Conservation (phyloP, 2,888 invertebrate species). For the Labia minor region DNA sequence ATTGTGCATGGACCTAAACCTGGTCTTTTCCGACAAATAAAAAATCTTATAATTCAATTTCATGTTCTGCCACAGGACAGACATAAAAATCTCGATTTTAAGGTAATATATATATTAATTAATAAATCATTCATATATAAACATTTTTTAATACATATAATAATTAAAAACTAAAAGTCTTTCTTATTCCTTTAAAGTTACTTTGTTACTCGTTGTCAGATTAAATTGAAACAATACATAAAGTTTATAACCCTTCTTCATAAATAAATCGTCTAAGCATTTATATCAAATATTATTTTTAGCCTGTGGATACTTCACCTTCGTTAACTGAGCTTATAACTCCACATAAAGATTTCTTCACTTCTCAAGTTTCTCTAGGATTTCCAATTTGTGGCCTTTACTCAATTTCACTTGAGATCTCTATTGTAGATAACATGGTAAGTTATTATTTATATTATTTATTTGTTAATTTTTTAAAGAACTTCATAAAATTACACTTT, state of each 20-base stretch:
- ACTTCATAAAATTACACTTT: too few species aligned
- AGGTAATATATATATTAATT: conserved; percentile 26
- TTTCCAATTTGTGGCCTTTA: conserved; percentile 57
- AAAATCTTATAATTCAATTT: conserved; percentile 58
- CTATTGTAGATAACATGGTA: conserved; percentile 63
- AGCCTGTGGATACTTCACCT: conserved; percentile 31
- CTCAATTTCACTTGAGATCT: conserved; percentile 70
- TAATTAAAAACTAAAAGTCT: too few species aligned
- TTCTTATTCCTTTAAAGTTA: background rate
- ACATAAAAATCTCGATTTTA: conserved; percentile 27
- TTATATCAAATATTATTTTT: conserved; percentile 17
- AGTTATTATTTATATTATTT: background rate
- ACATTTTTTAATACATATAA: conserved; percentile 16
- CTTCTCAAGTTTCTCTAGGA: conserved; percentile 77
- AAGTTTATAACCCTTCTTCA: background rate
- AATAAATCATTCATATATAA: background rate
- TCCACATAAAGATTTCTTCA: conserved; percentile 89
- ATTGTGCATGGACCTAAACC: conserved; percentile 60
- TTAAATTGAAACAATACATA: too few species aligned
- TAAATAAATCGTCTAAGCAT: conserved; percentile 17
- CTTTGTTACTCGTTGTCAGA: background rate
- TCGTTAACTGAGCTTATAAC: conserved; percentile 67
- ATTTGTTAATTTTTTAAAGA: too few species aligned
- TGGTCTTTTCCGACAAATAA: conserved; percentile 58
- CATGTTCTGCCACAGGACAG: conserved; percentile 42